Conservation (phyloP, 2,888 invertebrate genomes). For the Eristalis arbustorum region DNA sequence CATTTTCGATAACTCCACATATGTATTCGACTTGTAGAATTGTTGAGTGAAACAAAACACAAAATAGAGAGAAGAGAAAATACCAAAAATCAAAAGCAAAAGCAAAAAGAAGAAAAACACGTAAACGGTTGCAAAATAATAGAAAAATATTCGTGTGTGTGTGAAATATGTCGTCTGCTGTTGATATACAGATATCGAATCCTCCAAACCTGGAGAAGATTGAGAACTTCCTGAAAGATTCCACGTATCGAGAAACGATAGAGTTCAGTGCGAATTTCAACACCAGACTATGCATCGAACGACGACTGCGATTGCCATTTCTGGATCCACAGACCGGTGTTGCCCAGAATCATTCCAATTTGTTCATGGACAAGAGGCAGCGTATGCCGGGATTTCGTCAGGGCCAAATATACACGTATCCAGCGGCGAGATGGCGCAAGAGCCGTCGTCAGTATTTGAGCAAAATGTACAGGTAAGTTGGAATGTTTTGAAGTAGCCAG, state of each 20-base stretch:
- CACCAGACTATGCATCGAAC: slow-evolving; percentile 93
- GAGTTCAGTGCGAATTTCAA: slow-evolving; percentile 97
- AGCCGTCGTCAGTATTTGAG: slow-evolving; percentile 91
- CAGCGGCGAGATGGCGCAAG: slow-evolving; percentile 94
- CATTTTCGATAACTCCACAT: not conserved
- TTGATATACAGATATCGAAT: slow-evolving; percentile 85
- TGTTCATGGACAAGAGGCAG: slow-evolving; percentile 93
- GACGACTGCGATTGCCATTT: slow-evolving; percentile 95
- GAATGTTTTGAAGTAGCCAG: not conserved
- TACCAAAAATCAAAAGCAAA: not conserved
- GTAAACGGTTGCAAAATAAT: slow-evolving; percentile 32
- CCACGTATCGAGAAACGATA: slow-evolving; percentile 93
- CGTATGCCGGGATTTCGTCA: slow-evolving; percentile 93
- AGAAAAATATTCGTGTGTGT: not conserved
- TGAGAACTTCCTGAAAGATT: slow-evolving; percentile 92
- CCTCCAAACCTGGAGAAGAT: slow-evolving; percentile 87
- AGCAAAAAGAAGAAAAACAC: not conserved
- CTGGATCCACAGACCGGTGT: slow-evolving; percentile 98
- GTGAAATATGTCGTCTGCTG: slow-evolving; percentile 81
- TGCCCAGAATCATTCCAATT: slow-evolving; percentile 95
- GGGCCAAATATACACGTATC: slow-evolving; percentile 97
- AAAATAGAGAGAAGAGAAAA: slow-evolving; percentile 1
- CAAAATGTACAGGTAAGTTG: slow-evolving; percentile 79
- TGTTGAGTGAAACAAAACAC: not conserved
- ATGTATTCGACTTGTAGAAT: not conserved